These are phyloP conservation scores for Carapus acus DNA, from an alignment of 2,797 vertebrate species.

Conservation along the genomic window DNA sequence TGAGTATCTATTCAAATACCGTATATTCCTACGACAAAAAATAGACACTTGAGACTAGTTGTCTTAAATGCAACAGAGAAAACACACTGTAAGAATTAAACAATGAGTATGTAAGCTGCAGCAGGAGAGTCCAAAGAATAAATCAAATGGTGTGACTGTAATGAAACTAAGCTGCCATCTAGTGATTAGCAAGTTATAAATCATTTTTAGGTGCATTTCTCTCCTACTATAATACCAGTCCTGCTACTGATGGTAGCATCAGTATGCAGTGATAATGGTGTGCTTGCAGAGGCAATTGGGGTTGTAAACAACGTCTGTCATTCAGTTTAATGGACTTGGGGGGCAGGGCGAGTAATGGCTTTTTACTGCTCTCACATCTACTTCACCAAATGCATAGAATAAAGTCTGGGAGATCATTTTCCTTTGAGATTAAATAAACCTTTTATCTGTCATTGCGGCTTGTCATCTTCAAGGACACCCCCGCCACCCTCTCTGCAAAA, in stretches of 20 bases:
- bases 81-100: neutral
- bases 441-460: conserved; percentile 62
- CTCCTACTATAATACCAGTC: conserved; percentile 39
- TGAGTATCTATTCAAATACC: too few species aligned
- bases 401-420: conserved; percentile 59
- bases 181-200: conserved; percentile 40
- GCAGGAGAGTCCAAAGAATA: neutral
- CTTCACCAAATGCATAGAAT: conserved; percentile 38
- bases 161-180: conserved; percentile 17
- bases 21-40: too few species aligned
- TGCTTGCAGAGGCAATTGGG: conserved; percentile 43
- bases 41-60: too few species aligned
- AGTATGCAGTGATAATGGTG: conserved; percentile 59
- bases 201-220: conserved; percentile 25
- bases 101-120: neutral
- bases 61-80: too few species aligned
- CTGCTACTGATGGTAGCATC: conserved; percentile 44
- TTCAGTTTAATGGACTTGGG: conserved; percentile 58
- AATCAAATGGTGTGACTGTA: neutral
- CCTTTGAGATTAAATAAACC: conserved; percentile 72
- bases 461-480: conserved; percentile 55
- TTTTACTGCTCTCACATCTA: conserved; percentile 50
- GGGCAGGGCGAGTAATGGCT: conserved; percentile 55
- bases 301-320: conserved; percentile 65
- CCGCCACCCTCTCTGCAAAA: neutral